Evolutionary conservation across 2,797 vertebrate genomes (phyloP).

Genomic region (Gymnodraco acuticeps): DNA sequence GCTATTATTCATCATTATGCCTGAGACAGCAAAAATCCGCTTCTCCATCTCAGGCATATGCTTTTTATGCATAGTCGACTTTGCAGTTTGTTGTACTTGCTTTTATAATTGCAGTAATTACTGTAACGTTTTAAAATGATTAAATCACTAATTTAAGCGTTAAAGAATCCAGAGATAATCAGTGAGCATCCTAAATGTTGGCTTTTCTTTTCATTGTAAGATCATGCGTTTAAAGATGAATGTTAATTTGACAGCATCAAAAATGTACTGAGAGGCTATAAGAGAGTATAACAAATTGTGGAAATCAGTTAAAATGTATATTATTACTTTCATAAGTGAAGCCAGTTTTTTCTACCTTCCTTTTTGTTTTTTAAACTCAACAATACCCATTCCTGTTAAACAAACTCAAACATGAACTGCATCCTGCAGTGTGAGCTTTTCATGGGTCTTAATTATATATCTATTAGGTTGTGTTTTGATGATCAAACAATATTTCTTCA

Average conservation of each 20-base stretch:
- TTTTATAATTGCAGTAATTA: slow-evolving; percentile 57
- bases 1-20: slow-evolving; percentile 74
- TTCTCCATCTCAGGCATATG: slow-evolving; percentile 57
- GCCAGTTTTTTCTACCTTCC: too few relatives aligned
- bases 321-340: slow-evolving; percentile 27
- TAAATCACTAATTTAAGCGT: slow-evolving; percentile 57
- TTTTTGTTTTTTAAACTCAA: background rate
- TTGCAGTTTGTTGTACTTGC: slow-evolving; percentile 33
- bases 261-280: slow-evolving; percentile 33
- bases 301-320: slow-evolving; percentile 33
- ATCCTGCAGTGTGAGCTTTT: background rate
- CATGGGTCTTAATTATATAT: background rate
- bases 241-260: slow-evolving; percentile 49
- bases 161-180: slow-evolving; percentile 57
- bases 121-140: slow-evolving; percentile 50
- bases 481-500: slow-evolving; percentile 26
- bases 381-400: background rate
- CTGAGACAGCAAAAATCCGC: slow-evolving; percentile 70
- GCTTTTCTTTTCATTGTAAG: slow-evolving; percentile 35
- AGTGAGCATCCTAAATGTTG: slow-evolving; percentile 34
- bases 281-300: slow-evolving; percentile 37
- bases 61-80: slow-evolving; percentile 45
- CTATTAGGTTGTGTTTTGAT: background rate
- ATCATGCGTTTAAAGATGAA: slow-evolving; percentile 27
- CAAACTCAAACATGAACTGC: slow-evolving; percentile 3